Percentiles rank a stretch among this genome's conserved stretches.
phyloP scores from a whole-genome alignment of 1,140 invertebrate species.

The Plectrocnemia conspersa region DNA sequence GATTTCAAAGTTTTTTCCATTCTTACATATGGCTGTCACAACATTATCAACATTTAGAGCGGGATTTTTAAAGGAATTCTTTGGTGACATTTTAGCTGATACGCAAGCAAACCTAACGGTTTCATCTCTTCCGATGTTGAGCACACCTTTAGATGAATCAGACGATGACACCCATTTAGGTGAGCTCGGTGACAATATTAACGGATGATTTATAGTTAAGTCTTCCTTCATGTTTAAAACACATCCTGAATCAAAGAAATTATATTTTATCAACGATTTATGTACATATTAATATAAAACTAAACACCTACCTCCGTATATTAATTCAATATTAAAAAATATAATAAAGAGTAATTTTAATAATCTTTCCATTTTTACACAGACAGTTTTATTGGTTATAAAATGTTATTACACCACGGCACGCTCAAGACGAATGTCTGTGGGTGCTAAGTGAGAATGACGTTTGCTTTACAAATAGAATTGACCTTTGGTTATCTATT shows the following conservation, averaged over 20 bases:
- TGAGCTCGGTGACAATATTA: constrained; percentile 19
- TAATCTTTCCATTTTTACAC: too few species aligned
- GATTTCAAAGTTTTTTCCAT: constrained; percentile 36
- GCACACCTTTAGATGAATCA: constrained; percentile 18
- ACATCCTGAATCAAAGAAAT: constrained; percentile 29
- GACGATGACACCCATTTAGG: constrained; percentile 27
- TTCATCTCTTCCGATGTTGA: constrained; percentile 28
- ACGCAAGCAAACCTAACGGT: constrained; percentile 28
- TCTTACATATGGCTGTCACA: constrained; percentile 35
- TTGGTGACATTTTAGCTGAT: constrained; percentile 2
- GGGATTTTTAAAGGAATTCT: constrained; percentile 19
- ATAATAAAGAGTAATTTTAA: constrained; percentile 10
- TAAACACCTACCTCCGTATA: constrained; percentile 26
- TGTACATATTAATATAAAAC: too few species aligned
- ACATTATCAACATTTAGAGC: constrained; percentile 16
- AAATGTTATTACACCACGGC: too few species aligned
- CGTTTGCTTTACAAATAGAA: too few species aligned
- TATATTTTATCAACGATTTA: neutral
- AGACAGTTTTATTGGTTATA: too few species aligned
- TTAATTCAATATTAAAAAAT: constrained; percentile 19
- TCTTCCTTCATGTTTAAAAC: constrained; percentile 29
- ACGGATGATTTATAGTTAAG: constrained; percentile 30
- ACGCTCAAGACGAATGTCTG: too few species aligned
- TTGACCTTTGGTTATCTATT: too few species aligned
- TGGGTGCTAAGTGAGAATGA: too few species aligned